Percentiles rank a stretch among this genome's conserved stretches.
phyloP scores from a whole-genome alignment of 2,113 vertebrate genomes.

The Colinus virginianus region DNA sequence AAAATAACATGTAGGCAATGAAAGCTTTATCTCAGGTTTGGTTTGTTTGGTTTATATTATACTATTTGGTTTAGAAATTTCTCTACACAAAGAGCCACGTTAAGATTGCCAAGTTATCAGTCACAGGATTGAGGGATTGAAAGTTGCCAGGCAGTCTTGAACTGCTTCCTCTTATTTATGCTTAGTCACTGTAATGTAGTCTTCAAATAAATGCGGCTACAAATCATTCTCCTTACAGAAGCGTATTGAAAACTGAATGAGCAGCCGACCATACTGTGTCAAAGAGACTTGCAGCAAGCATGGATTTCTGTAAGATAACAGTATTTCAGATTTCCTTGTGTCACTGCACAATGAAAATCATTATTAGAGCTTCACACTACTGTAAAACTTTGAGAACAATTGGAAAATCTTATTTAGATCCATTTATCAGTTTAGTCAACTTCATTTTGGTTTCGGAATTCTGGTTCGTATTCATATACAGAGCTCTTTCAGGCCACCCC shows the following conservation, averaged over 20 bases:
- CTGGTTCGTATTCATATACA: not conserved
- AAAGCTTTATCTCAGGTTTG: conserved; percentile 4
- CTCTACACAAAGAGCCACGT: not conserved
- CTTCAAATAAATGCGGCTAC: not conserved
- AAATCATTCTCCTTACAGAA: not conserved
- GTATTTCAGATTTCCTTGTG: not conserved
- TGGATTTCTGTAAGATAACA: not conserved
- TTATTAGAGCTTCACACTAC: not conserved
- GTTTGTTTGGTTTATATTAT: too few species aligned
- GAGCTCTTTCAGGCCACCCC: not conserved
- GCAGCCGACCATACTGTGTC: not conserved
- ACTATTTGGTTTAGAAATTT: not conserved
- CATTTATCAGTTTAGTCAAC: not conserved
- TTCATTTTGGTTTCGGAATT: not conserved
- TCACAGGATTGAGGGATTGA: not conserved
- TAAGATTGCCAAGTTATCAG: not conserved
- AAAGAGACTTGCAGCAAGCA: not conserved
- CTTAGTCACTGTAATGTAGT: not conserved
- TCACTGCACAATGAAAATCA: not conserved
- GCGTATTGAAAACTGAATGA: not conserved
- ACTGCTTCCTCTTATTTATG: not conserved
- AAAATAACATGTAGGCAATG: not conserved
- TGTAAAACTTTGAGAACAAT: not conserved
- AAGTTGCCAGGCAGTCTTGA: not conserved
- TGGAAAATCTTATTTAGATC: not conserved